phyloP scores from a whole-genome alignment of 2,797 vertebrate species.

The Pseudomugil gertrudae region DNA sequence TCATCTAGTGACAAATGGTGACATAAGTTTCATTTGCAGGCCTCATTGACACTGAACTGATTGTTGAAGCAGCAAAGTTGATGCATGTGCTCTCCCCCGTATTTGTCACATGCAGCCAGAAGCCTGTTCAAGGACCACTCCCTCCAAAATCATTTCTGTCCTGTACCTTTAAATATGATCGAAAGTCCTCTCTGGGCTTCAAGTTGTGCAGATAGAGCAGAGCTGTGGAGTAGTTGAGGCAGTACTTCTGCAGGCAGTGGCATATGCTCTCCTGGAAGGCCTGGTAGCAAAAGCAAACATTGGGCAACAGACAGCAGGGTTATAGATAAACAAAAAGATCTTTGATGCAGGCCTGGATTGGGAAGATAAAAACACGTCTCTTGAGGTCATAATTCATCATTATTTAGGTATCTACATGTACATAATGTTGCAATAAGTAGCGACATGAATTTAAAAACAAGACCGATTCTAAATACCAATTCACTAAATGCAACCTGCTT shows the following conservation, averaged over 20 bases:
- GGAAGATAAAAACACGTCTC: background rate
- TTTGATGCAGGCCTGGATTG: background rate
- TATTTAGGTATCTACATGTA: background rate
- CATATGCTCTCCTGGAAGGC: conserved; percentile 88
- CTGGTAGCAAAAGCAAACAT: conserved; percentile 70
- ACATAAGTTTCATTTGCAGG: conserved; percentile 47
- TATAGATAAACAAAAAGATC: conserved; percentile 33
- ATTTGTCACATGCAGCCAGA: conserved; percentile 26
- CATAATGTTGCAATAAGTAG: background rate
- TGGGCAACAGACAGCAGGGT: background rate
- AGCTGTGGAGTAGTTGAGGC: conserved; percentile 90
- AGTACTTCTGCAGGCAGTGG: conserved; percentile 91
- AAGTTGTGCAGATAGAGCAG: conserved; percentile 90
- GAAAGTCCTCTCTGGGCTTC: conserved; percentile 90
- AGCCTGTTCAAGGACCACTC: conserved; percentile 37
- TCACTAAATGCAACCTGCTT: background rate
- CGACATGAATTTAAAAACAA: background rate
- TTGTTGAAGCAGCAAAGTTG: conserved; percentile 17
- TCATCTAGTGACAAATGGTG: conserved; percentile 34
- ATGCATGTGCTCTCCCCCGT: conserved; percentile 20
- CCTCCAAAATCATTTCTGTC: conserved; percentile 27
- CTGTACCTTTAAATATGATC: conserved; percentile 89
- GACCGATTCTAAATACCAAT: background rate
- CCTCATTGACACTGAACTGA: conserved; percentile 36
- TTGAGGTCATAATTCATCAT: background rate